Evolutionary conservation across 2,888 invertebrate genomes (phyloP).

Genomic region (Acleris cristana): DNA sequence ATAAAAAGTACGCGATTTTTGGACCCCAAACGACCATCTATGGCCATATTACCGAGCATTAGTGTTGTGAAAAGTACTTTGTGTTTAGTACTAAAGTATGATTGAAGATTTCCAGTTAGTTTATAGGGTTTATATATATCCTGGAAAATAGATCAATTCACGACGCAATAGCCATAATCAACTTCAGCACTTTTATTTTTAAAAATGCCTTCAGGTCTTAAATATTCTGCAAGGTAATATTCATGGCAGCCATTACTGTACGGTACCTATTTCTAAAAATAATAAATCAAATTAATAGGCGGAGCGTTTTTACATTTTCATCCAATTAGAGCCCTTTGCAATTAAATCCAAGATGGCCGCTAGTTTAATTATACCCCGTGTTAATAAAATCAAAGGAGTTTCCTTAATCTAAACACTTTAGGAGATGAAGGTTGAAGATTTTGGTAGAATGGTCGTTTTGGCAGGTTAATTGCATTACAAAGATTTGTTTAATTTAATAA

Average conservation of each 20-base stretch:
- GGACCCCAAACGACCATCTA: too few relatives aligned
- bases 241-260: neutral
- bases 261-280: conserved; percentile 5
- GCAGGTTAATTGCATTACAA: conserved; percentile 17
- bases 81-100: too few relatives aligned
- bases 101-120: too few relatives aligned
- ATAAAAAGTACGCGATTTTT: too few relatives aligned
- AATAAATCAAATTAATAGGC: conserved; percentile 10
- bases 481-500: neutral
- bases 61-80: too few relatives aligned
- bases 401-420: conserved; percentile 26
- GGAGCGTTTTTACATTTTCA: conserved; percentile 17
- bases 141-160: too few relatives aligned
- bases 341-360: conserved; percentile 28
- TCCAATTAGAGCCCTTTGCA: conserved; percentile 13
- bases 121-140: too few relatives aligned
- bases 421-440: conserved; percentile 22
- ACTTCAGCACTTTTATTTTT: too few relatives aligned
- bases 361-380: conserved; percentile 32
- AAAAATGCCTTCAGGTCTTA: too few relatives aligned
- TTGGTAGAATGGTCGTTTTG: conserved; percentile 15
- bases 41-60: too few relatives aligned
- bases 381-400: conserved; percentile 33
- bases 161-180: too few relatives aligned
- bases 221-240: too few relatives aligned